Conservation (phyloP, 2,888 invertebrate species). For the Eudasyphora cyanicolor region DNA sequence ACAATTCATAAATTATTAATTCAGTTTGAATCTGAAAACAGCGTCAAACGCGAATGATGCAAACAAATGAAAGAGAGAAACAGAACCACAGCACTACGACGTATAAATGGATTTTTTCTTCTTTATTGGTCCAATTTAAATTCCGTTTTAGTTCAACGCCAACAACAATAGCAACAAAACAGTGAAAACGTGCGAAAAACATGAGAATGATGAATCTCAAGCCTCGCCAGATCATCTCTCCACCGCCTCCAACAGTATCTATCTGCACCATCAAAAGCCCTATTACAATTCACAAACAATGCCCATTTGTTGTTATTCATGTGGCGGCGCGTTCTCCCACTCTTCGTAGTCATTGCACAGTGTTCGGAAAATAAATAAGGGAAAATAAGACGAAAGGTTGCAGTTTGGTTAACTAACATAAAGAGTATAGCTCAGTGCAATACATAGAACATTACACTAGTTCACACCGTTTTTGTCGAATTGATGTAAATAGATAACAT, state of each 20-base stretch:
- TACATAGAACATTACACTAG: no score
- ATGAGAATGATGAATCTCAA: neutral
- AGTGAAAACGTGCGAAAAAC: conserved; percentile 13
- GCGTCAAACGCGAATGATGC: conserved; percentile 49
- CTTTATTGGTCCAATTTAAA: conserved; percentile 18
- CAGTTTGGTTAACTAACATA: no score
- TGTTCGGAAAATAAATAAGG: no score
- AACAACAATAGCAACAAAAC: neutral
- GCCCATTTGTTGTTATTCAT: neutral
- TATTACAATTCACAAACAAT: neutral
- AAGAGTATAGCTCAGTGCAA: no score
- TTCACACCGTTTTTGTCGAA: no score
- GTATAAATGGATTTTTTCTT: neutral
- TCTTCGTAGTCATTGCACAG: neutral
- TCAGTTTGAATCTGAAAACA: conserved; percentile 39
- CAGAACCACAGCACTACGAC: neutral
- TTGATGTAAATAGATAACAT: no score
- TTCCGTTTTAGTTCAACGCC: conserved; percentile 7
- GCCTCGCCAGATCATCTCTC: conserved; percentile 6
- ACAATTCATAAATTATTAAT: conserved; percentile 17
- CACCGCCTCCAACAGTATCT: neutral
- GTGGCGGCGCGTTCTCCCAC: neutral
- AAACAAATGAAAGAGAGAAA: neutral
- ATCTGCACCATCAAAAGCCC: neutral
- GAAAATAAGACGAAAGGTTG: no score